Evolutionary conservation across 2,113 vertebrate genomes (phyloP), one percentile per base, ranked within the genome.

Genomic region (Lathamus discolor): DNA sequence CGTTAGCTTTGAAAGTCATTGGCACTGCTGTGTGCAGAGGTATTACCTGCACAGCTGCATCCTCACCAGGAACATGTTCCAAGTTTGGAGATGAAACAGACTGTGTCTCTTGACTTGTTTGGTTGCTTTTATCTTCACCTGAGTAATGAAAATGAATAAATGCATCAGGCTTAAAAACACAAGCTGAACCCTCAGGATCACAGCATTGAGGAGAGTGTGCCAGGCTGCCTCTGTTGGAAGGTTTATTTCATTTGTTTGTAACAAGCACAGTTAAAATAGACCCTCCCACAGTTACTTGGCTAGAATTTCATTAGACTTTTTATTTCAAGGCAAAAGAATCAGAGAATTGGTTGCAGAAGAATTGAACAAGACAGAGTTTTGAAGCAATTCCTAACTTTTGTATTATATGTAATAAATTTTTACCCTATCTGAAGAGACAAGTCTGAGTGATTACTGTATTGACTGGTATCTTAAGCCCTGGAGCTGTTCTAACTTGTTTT

Each of bases 31-130:
- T 7, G 7, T 55, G 22, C n/a, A 43, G 52, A 2, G 11, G n/a
- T 48, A 19, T 83, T 96, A 97, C 97, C 97, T 96, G 93, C 39
- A 69, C 59, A 44, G 87, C 70, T 77, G 37, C 86, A 75, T 44
- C 88, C 35, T 57, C 67, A 48, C 29, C 64, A 41, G 64, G 48
- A 83, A 31, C 7, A 48, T 3, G 10, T 25, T 93, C 93, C 35
- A 51, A 49, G 46, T 46, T 80, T 54, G 4, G 55, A 82, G 88
- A 82, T 41, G 92, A 85, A 92, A 76, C 49, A 54, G 75, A 33
- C 22, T 68, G 88, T n/a, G 69, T n/a, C 72, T 83, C 83, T 85
- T 91, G 41, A 88, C 43, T 96, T 55, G 22, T 72, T 81, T 90
- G 33, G 9, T 54, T 89, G 77, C 87, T 97, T 86, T 73, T 67